Evolutionary conservation across 2,888 invertebrate genomes (phyloP), one percentile per base, ranked within the genome.

Genomic region (Megamerina dolium): DNA sequence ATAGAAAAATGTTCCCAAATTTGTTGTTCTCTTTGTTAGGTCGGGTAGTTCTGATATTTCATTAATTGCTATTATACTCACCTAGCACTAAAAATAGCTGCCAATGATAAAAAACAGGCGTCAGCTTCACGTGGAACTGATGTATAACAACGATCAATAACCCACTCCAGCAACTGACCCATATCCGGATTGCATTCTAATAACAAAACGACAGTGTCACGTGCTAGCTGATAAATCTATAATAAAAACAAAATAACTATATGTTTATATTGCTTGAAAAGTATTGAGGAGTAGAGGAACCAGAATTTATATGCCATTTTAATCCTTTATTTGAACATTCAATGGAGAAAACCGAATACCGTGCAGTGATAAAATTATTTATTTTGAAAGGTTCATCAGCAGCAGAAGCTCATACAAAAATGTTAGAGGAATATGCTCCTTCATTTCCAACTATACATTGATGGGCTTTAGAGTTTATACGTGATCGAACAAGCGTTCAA

Each of bases 71-170:
- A 23, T 20, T 35, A 31, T 21, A 60, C 72, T 72, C 71, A 93
- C 91, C 89, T 84, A 37, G 94, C 89, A 65, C 94, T 94, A 74
- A 99, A 99, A 57, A 99, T 90, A 6, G 94, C 88, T 4, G 95
- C 93, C 40, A 99, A 77, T 4, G 96, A 94, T 66, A 91, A 79
- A 70, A 99, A 99, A 68, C 97, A 97, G 2, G 93, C 91, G 70
- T 96, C 95, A 2, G 96, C 94, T 29, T 96, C 91, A 52, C 87
- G 82, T 3, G 87, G 83, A 6, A 84, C 73, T 5, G 93, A 93
- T 0, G 94, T 97, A 71, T 93, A 99, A 71, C 99, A 99, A 44
- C 93, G 83, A 74, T 96, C 94, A 37, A 99, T 93, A 1, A 94
- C 87, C 97, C 97, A 99, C 73, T 99, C 99, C 33, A 99, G 75